These are phyloP conservation scores for Caenorhabditis wallacei DNA, from an alignment of 2,888 invertebrate species.

Conservation along the genomic window DNA sequence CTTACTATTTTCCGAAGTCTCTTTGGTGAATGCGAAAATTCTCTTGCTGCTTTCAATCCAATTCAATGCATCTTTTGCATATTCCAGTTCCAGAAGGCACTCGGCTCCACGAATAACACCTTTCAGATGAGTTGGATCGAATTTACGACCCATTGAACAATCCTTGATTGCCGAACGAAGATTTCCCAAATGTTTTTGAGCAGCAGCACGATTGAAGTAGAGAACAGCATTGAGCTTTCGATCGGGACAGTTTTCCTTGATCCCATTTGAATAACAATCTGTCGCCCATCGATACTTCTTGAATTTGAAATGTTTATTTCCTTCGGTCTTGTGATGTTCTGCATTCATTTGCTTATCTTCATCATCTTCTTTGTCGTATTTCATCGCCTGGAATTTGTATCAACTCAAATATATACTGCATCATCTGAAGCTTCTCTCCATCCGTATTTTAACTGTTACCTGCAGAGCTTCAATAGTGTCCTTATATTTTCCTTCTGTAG, in stretches of 20 bases:
- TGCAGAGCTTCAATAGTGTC: slow-evolving; percentile 86
- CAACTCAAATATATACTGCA: neutral
- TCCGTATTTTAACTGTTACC: too few relatives aligned
- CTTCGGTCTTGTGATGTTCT: slow-evolving; percentile 93
- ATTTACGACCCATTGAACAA: slow-evolving; percentile 89
- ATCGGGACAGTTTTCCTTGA: slow-evolving; percentile 89
- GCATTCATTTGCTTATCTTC: slow-evolving; percentile 89
- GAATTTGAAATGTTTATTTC: slow-evolving; percentile 94
- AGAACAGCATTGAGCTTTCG: slow-evolving; percentile 90
- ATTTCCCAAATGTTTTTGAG: slow-evolving; percentile 90
- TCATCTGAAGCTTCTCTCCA: too few relatives aligned
- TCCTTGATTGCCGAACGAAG: slow-evolving; percentile 86
- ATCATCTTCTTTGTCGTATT: slow-evolving; percentile 87
- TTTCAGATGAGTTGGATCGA: slow-evolving; percentile 83
- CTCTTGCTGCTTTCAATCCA: slow-evolving; percentile 74
- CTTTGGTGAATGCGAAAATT: slow-evolving; percentile 65
- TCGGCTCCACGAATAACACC: slow-evolving; percentile 86
- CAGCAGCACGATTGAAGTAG: slow-evolving; percentile 94
- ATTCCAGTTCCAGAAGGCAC: slow-evolving; percentile 77
- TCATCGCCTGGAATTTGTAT: slow-evolving; percentile 89
- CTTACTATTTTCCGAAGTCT: slow-evolving; percentile 63
- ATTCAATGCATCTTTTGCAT: slow-evolving; percentile 72
- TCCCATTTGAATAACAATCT: slow-evolving; percentile 90
- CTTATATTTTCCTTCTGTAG: slow-evolving; percentile 75
- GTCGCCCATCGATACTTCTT: slow-evolving; percentile 95